Evolutionary conservation across 1,140 invertebrate species (phyloP).

Genomic region (Melipona quadrifasciata): DNA sequence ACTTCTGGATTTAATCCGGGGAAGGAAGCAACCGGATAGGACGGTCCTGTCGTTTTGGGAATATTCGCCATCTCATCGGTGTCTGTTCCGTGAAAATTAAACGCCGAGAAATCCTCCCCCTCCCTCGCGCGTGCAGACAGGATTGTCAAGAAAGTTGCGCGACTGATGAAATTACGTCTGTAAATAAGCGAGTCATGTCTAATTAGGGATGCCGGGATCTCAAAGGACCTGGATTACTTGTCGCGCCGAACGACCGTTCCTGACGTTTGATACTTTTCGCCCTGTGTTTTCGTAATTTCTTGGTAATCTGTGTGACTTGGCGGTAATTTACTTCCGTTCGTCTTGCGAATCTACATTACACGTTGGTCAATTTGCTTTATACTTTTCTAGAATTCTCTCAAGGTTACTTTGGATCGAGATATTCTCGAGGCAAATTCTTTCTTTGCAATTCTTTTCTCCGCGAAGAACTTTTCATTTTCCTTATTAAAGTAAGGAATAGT

Average conservation of each 20-base stretch:
- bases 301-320: no score
- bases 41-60: slow-evolving; percentile 8
- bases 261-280: background rate
- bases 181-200: slow-evolving; percentile 32
- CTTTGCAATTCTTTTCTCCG: no score
- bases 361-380: no score
- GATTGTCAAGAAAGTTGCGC: slow-evolving; percentile 32
- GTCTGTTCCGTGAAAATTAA: slow-evolving; percentile 23
- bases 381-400: no score
- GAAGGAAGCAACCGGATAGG: slow-evolving; percentile 10
- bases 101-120: slow-evolving; percentile 12
- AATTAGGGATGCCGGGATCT: slow-evolving; percentile 15
- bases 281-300: background rate
- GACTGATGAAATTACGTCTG: slow-evolving; percentile 35
- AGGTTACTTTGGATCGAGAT: no score
- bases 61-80: slow-evolving; percentile 24
- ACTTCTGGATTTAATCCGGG: slow-evolving; percentile 32
- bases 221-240: background rate
- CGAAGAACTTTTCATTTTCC: no score
- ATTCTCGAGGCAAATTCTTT: no score
- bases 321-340: no score
- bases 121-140: no score
- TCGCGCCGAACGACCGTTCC: background rate
- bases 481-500: no score
- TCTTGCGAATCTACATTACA: no score